These are phyloP conservation scores for Melipona quadrifasciata DNA, from an alignment of 1,140 invertebrate species.

Conservation along the genomic window DNA sequence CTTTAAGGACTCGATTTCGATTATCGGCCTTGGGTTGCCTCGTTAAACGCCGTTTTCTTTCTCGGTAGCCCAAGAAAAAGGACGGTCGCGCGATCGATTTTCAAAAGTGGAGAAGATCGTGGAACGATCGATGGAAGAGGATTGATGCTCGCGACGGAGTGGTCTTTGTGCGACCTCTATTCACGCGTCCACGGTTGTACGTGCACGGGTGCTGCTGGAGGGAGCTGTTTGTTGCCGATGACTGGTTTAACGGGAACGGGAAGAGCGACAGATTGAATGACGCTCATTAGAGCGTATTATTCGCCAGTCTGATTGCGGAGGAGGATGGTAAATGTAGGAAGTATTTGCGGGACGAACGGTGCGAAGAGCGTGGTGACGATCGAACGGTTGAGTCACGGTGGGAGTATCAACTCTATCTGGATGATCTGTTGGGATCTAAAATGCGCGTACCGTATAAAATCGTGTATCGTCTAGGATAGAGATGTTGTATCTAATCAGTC, in stretches of 20 bases:
- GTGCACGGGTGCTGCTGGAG: background rate
- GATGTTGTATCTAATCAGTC: too few species aligned
- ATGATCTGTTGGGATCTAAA: background rate
- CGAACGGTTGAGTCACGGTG: constrained; percentile 2
- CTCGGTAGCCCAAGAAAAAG: background rate
- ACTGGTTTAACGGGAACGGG: background rate
- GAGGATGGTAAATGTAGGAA: background rate
- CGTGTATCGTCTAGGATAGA: too few species aligned
- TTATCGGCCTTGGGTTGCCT: constrained; percentile 8
- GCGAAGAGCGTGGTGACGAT: background rate
- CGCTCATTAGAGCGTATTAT: constrained; percentile 32
- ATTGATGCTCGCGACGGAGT: background rate
- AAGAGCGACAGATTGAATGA: constrained; percentile 16
- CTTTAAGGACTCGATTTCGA: constrained; percentile 37
- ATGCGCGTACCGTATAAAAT: background rate
- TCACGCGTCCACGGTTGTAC: background rate
- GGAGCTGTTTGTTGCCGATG: background rate
- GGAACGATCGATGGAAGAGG: background rate
- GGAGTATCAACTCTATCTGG: background rate
- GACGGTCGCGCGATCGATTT: constrained; percentile 5
- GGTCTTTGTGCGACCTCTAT: background rate
- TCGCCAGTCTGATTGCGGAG: background rate
- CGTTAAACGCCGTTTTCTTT: background rate
- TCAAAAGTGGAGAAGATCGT: background rate
- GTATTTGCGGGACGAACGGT: background rate